Evolutionary conservation across 2,888 invertebrate genomes (phyloP).

Genomic region (Quadroppia sp.): DNA sequence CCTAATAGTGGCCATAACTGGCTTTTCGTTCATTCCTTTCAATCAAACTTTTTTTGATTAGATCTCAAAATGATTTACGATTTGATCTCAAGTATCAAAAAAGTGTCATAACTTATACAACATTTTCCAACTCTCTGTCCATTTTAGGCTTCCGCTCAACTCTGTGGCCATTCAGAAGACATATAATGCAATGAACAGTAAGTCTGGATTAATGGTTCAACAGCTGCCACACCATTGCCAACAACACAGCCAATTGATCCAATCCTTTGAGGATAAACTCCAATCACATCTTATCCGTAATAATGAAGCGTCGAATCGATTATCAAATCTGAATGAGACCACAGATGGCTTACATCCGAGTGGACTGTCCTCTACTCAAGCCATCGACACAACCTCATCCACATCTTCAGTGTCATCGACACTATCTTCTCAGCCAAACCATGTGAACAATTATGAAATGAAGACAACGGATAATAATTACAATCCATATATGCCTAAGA

Average conservation of each 20-base stretch:
- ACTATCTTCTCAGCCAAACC: background rate
- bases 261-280: constrained; percentile 27
- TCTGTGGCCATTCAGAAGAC: constrained; percentile 14
- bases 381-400: background rate
- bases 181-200: constrained; percentile 18
- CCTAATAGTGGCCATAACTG: too few species aligned
- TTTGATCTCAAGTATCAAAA: background rate
- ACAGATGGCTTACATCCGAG: constrained; percentile 13
- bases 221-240: constrained; percentile 34
- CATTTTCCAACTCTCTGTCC: background rate
- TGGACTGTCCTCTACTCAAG: background rate
- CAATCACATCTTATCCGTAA: constrained; percentile 17
- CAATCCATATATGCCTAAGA: background rate
- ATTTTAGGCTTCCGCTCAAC: constrained; percentile 4
- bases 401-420: constrained; percentile 11
- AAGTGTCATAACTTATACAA: background rate
- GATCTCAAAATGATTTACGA: constrained; percentile 16
- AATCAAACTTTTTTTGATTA: background rate
- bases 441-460: background rate
- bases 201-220: constrained; percentile 29
- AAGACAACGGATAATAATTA: constrained; percentile 3
- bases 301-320: background rate
- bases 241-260: constrained; percentile 19
- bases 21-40: background rate
- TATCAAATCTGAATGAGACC: constrained; percentile 2